Evolutionary conservation across 2,888 invertebrate species (phyloP).

Genomic region (Acrobeloides nanus): DNA sequence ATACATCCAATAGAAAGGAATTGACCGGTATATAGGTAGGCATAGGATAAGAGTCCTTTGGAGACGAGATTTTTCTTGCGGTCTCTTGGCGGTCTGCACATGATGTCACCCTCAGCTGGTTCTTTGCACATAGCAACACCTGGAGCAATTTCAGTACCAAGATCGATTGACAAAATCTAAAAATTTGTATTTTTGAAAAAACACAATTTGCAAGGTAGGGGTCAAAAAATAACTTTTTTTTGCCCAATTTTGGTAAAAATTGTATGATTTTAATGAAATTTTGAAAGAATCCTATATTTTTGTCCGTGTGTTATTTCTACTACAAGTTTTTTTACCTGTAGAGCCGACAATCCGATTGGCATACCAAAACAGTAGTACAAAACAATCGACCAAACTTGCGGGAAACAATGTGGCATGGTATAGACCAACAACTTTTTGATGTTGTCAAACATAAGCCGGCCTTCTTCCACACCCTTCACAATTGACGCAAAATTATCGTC

Average conservation of each 20-base stretch:
- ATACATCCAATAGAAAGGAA: constrained; percentile 49
- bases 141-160: constrained; percentile 51
- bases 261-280: too few relatives aligned
- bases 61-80: constrained; percentile 35
- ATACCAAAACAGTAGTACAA: constrained; percentile 47
- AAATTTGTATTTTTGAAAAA: too few relatives aligned
- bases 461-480: constrained; percentile 48
- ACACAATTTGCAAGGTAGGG: too few relatives aligned
- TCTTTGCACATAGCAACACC: constrained; percentile 50
- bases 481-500: constrained; percentile 51
- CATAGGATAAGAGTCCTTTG: constrained; percentile 41
- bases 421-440: constrained; percentile 44
- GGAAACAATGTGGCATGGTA: constrained; percentile 51
- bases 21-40: constrained; percentile 47
- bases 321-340: constrained; percentile 26
- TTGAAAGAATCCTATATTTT: too few relatives aligned
- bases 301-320: too few relatives aligned
- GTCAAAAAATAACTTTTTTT: too few relatives aligned
- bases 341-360: constrained; percentile 44
- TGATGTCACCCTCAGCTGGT: constrained; percentile 48
- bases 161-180: constrained; percentile 46
- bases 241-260: too few relatives aligned
- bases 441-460: constrained; percentile 42
- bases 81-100: constrained; percentile 45
- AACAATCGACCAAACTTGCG: constrained; percentile 50